Conservation (phyloP, 2,888 invertebrate species). For the Caenorhabditis angaria region DNA sequence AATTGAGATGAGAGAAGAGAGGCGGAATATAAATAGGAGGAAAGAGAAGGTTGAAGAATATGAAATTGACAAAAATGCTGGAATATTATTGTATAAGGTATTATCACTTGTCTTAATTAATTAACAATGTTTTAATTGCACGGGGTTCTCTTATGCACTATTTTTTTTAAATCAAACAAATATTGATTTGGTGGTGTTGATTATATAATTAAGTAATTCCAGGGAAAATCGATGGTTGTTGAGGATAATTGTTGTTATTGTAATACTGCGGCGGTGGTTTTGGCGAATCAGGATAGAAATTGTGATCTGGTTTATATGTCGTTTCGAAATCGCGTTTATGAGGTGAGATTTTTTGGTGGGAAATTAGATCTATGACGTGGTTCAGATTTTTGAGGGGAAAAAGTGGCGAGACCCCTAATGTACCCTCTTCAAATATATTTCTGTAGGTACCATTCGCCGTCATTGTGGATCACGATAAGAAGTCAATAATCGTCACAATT, state of each 20-base stretch:
- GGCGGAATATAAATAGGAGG: neutral
- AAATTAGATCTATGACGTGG: no score
- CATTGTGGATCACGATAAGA: conserved; percentile 83
- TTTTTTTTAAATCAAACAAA: neutral
- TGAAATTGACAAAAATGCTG: neutral
- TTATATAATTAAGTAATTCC: conserved; percentile 11
- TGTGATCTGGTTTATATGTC: conserved; percentile 87
- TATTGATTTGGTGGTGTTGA: neutral
- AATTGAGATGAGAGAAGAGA: neutral
- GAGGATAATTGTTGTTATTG: conserved; percentile 91
- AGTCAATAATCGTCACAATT: conserved; percentile 84
- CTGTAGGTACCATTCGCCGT: conserved; percentile 86
- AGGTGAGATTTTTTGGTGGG: no score
- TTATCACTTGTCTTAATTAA: neutral
- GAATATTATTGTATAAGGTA: neutral
- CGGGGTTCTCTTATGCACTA: no score
- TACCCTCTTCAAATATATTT: neutral
- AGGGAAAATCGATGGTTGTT: conserved; percentile 76
- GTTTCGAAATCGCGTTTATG: conserved; percentile 85
- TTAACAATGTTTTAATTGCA: no score
- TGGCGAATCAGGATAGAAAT: conserved; percentile 81
- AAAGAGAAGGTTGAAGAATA: neutral
- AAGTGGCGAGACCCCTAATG: no score
- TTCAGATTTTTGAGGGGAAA: neutral
- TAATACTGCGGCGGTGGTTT: conserved; percentile 85